Conservation (phyloP, 2,888 invertebrate species). For the Bellardia pandia region DNA sequence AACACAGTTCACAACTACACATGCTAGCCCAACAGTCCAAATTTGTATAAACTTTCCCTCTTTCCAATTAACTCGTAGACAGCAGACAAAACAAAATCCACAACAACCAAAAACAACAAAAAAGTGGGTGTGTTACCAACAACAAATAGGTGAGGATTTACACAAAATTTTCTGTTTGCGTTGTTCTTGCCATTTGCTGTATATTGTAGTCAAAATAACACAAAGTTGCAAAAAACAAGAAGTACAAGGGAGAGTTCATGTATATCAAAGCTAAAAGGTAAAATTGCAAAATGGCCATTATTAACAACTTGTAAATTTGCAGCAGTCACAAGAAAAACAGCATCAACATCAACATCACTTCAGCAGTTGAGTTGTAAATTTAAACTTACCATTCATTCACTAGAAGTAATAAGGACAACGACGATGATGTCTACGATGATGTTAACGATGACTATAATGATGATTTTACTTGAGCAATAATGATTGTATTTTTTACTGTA, state of each 20-base stretch:
- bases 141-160: slow-evolving; percentile 51
- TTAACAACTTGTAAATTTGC: slow-evolving; percentile 35
- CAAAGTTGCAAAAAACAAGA: background rate
- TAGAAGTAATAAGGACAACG: slow-evolving; percentile 22
- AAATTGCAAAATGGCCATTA: slow-evolving; percentile 56
- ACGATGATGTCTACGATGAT: slow-evolving; percentile 27
- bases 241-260: slow-evolving; percentile 27
- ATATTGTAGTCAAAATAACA: slow-evolving; percentile 23
- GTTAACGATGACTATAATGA: slow-evolving; percentile 30
- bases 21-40: too few species aligned
- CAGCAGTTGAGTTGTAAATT: slow-evolving; percentile 4
- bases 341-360: background rate
- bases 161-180: slow-evolving; percentile 34
- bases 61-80: slow-evolving; percentile 9
- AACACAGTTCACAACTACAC: too few species aligned
- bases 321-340: background rate
- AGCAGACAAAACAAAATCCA: slow-evolving; percentile 18
- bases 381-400: slow-evolving; percentile 36
- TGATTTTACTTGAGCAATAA: slow-evolving; percentile 35
- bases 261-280: slow-evolving; percentile 58
- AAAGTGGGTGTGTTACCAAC: slow-evolving; percentile 57
- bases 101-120: background rate
- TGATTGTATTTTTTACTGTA: background rate
- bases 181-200: background rate
- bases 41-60: too few species aligned